A percentile compares a stretch with the other conserved stretches of the same genome.
These are phyloP conservation scores for Hydraecia micacea DNA, from an alignment of 2,888 invertebrate genomes.

Conservation along the genomic window DNA sequence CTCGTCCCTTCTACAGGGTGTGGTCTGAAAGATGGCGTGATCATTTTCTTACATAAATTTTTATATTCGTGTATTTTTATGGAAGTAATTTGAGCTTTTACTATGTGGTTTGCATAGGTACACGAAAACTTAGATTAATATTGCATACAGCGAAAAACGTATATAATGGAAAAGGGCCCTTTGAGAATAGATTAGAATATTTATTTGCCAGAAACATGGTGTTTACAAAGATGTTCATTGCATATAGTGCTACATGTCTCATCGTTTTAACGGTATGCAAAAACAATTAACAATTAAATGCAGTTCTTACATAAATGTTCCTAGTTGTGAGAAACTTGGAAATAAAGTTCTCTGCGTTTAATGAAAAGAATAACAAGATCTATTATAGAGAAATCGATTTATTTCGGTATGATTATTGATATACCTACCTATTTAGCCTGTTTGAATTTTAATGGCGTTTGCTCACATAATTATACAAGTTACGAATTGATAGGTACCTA, in stretches of 20 bases:
- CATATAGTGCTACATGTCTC: too few relatives aligned
- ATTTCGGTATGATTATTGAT: too few relatives aligned
- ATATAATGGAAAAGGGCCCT: neutral
- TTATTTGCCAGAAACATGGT: too few relatives aligned
- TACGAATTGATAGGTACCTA: neutral
- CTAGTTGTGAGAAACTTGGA: neutral
- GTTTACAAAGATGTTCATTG: too few relatives aligned
- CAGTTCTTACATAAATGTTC: too few relatives aligned
- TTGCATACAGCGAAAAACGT: neutral
- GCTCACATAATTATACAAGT: neutral
- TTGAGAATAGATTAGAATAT: too few relatives aligned
- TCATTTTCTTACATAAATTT: neutral
- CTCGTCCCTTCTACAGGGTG: constrained; percentile 48
- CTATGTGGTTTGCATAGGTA: neutral
- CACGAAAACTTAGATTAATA: neutral
- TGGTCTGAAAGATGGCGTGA: constrained; percentile 17
- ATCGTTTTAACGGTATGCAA: too few relatives aligned
- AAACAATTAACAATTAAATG: too few relatives aligned
- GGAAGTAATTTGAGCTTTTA: neutral
- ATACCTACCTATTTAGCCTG: neutral
- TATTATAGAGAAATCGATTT: neutral
- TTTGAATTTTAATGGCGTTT: constrained; percentile 3
- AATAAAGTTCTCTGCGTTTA: neutral
- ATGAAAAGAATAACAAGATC: neutral
- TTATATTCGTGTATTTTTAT: neutral